A percentile compares a stretch with the other conserved stretches of the same genome.
These are phyloP conservation scores for Ectemnius cavifrons DNA, from an alignment of 2,888 invertebrate species.

Conservation along the genomic window DNA sequence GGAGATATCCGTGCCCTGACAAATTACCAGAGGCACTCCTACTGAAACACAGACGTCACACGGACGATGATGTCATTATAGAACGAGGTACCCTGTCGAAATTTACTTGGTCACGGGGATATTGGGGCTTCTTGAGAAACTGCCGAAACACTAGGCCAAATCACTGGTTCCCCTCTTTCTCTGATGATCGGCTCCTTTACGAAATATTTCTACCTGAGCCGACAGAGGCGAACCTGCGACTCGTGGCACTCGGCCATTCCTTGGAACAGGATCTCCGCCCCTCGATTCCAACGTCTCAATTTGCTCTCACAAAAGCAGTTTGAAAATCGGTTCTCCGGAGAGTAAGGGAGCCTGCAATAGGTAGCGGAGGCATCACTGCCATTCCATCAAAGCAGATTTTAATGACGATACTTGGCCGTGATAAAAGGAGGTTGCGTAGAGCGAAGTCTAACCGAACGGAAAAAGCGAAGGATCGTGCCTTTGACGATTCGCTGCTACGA, in stretches of 20 bases:
- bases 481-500: slow-evolving; percentile 33
- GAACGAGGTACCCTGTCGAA: slow-evolving; percentile 12
- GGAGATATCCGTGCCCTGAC: slow-evolving; percentile 35
- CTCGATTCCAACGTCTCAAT: slow-evolving; percentile 10
- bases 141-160: not conserved
- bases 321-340: slow-evolving; percentile 7
- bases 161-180: not conserved
- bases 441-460: slow-evolving; percentile 41
- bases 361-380: not conserved
- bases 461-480: slow-evolving; percentile 34
- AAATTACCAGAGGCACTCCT: slow-evolving; percentile 30
- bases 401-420: slow-evolving; percentile 27
- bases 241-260: slow-evolving; percentile 6
- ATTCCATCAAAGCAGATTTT: slow-evolving; percentile 32
- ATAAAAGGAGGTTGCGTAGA: slow-evolving; percentile 15
- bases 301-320: slow-evolving; percentile 15
- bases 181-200: not conserved
- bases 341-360: not conserved
- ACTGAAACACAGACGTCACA: slow-evolving; percentile 10
- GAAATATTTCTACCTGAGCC: not conserved
- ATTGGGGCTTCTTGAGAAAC: not conserved
- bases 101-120: slow-evolving; percentile 19
- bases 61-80: slow-evolving; percentile 39
- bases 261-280: slow-evolving; percentile 7
- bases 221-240: slow-evolving; percentile 6